phyloP scores from a whole-genome alignment of 2,113 vertebrate genomes.

The Sus scrofa region T2T-Sscrofa CM000819.6:124598001-124598500 shows the following conservation, averaged over 20 bases:
- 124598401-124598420: not conserved
- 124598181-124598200: conserved; percentile 89
- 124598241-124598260: conserved; percentile 85
- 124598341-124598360: conserved; percentile 13
- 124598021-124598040: conserved; percentile 92
- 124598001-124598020: not conserved
- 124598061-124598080: conserved; percentile 91
- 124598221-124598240: conserved; percentile 93
- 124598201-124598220: conserved; percentile 92
- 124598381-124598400: not conserved
- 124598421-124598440: not conserved
- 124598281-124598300: not conserved
- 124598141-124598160: conserved; percentile 96
- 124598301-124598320: not conserved
- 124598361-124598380: not conserved
- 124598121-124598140: conserved; percentile 93
- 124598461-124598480: not conserved
- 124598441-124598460: not conserved
- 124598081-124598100: conserved; percentile 92
- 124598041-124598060: conserved; percentile 92
- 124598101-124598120: conserved; percentile 92
- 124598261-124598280: not conserved
- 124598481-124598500: not conserved
- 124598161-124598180: conserved; percentile 94
- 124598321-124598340: not conserved